Evolutionary conservation across 2,888 invertebrate genomes (phyloP), one percentile per base, ranked within the genome.

Genomic region (Drymonia ruficornis): DNA sequence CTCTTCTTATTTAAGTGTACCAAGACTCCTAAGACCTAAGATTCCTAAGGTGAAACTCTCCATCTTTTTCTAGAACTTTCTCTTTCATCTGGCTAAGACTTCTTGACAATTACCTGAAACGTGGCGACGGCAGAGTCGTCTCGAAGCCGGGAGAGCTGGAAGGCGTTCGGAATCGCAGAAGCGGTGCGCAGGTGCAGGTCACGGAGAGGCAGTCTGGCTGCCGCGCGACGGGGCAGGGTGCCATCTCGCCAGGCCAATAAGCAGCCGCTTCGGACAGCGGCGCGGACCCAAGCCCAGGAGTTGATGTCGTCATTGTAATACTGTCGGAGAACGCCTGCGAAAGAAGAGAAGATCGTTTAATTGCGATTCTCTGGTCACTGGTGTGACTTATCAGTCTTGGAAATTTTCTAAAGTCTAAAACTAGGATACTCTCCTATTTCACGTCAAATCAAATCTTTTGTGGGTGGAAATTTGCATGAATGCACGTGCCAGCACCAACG

Each of bases 81-180:
- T n/a, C n/a, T n/a, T n/a, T n/a, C n/a, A n/a, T n/a, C n/a, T n/a
- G n/a, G n/a, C n/a, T n/a, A n/a, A n/a, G n/a, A n/a, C n/a, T 31
- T 38, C 2, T 23, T 48, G n/a, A n/a, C 54, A 46, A 42, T 70
- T 48, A 90, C 91, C 91, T 92, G 91, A 80, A 91, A 92, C 64
- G 91, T 92, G 81, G 91, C 91, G 81, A 92, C 91, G 72, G 91
- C 81, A 60, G 85, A 67, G 80, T 92, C 89, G 70, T 91, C 91
- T 65, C 83, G 86, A 74, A 90, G 78, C 70, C 91, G 77, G 61
- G 91, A 91, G 65, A 92, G 81, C 76, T 91, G 91, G 78, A 92
- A 92, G 60, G 91, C 91, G 70, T 91, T 87, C 55, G 89, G 89
- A 67, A 91, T 75, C 54, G 67, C 61, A 3, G 80, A 70, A 18